A percentile compares a stretch with the other conserved stretches of the same genome.
Conservation (phyloP, 2,113 vertebrate species). For the Tinamus guttatus region DNA sequence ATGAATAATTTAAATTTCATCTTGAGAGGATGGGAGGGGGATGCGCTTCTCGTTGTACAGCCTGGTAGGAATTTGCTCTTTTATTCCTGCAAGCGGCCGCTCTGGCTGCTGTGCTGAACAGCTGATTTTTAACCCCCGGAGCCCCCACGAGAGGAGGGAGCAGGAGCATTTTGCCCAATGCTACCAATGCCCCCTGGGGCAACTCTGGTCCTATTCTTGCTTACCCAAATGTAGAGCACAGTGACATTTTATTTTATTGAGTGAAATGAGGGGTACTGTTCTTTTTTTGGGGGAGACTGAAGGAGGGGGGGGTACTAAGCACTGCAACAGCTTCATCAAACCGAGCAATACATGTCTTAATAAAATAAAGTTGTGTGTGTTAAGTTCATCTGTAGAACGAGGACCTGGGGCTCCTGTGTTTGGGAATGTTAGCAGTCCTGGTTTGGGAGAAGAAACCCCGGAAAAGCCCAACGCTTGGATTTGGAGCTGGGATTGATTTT, state of each 20-base stretch:
- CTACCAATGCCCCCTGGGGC: constrained; percentile 14
- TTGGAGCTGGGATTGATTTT: constrained; percentile 43
- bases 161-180: background rate
- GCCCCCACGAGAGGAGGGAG: background rate
- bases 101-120: background rate
- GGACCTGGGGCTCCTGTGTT: constrained; percentile 9
- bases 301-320: background rate
- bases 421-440: background rate
- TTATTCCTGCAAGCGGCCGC: background rate
- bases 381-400: background rate
- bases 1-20: constrained; percentile 22
- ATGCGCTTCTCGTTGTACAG: background rate
- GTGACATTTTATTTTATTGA: constrained; percentile 33
- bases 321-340: background rate
- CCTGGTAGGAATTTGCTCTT: background rate
- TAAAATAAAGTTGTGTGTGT: background rate
- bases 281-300: background rate
- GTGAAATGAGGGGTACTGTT: background rate
- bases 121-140: background rate
- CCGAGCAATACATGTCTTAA: background rate
- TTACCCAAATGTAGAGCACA: constrained; percentile 12
- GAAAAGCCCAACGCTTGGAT: background rate
- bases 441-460: background rate
- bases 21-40: background rate
- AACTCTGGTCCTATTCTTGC: constrained; percentile 19